phyloP scores from a whole-genome alignment of 2,113 vertebrate genomes.

The Catagonus wagneri region DNA sequence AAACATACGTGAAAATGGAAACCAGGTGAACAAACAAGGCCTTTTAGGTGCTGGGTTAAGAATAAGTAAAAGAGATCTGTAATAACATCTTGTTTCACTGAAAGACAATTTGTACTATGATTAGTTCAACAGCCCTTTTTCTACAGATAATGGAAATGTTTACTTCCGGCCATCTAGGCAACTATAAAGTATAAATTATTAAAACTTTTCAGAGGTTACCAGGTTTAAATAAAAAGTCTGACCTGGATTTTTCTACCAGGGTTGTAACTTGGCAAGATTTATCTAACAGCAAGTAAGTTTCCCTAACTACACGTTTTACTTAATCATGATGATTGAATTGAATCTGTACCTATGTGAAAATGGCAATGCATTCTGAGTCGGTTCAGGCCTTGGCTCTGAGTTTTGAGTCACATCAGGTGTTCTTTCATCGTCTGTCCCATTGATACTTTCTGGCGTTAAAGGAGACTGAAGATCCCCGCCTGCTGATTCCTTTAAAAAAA shows the following conservation, averaged over 20 bases:
- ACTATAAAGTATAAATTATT: conserved; percentile 16
- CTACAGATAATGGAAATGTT: conserved; percentile 52
- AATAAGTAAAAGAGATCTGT: conserved; percentile 27
- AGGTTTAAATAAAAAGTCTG: neutral
- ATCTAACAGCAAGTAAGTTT: conserved; percentile 61
- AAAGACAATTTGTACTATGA: conserved; percentile 31
- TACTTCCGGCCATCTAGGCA: neutral
- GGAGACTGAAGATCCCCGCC: conserved; percentile 95
- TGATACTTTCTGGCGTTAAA: conserved; percentile 95
- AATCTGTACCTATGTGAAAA: conserved; percentile 96
- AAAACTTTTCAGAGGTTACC: conserved; percentile 33
- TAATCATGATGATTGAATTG: conserved; percentile 87
- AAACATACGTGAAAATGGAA: conserved; percentile 49
- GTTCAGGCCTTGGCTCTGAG: conserved; percentile 92
- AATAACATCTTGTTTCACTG: neutral
- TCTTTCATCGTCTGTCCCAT: conserved; percentile 95
- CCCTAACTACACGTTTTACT: conserved; percentile 81
- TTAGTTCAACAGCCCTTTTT: conserved; percentile 41
- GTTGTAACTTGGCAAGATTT: conserved; percentile 45
- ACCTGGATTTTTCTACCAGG: conserved; percentile 65
- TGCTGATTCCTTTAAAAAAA: conserved; percentile 93
- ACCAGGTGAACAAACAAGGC: conserved; percentile 13
- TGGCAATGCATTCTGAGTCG: conserved; percentile 94
- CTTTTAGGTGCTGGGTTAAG: neutral
- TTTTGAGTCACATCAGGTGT: conserved; percentile 91